Evolutionary conservation across 2,888 invertebrate species (phyloP).

Genomic region (Lymantria dispar): DNA sequence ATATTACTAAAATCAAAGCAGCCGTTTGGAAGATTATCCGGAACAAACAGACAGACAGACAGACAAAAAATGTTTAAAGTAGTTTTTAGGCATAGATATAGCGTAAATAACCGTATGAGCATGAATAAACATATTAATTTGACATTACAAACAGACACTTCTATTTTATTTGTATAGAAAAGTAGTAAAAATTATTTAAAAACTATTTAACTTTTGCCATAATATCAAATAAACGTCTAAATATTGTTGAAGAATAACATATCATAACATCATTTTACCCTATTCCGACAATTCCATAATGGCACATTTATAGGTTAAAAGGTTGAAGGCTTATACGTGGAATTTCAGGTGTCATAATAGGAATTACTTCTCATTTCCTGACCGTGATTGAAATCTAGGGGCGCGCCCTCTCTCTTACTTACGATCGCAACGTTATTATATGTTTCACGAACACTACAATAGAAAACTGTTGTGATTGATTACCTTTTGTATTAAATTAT

Average conservation of each 20-base stretch:
- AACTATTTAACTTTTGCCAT: not conserved
- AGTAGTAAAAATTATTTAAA: not conserved
- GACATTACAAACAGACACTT: no score
- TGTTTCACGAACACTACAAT: slow-evolving; percentile 33
- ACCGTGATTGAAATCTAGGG: slow-evolving; percentile 61
- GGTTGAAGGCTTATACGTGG: slow-evolving; percentile 17
- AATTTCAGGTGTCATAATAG: slow-evolving; percentile 53
- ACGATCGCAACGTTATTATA: slow-evolving; percentile 29
- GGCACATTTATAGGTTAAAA: slow-evolving; percentile 16
- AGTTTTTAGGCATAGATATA: no score
- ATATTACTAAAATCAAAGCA: no score
- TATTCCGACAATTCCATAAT: slow-evolving; percentile 9
- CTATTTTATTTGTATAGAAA: no score
- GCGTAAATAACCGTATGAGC: no score
- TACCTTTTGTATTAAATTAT: slow-evolving; percentile 17
- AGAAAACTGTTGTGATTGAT: slow-evolving; percentile 40
- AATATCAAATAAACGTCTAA: not conserved
- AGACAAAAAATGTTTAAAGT: no score
- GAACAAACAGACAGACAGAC: no score
- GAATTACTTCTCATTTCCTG: slow-evolving; percentile 70
- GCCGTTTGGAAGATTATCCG: no score
- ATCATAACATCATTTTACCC: slow-evolving; percentile 3
- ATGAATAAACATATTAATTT: no score
- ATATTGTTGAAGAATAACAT: not conserved
- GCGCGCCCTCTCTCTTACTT: slow-evolving; percentile 34